A percentile compares a stretch with the other conserved stretches of the same genome.
These are phyloP conservation scores for Sipha flava DNA, from an alignment of 1,140 invertebrate species.

Conservation along the genomic window DNA sequence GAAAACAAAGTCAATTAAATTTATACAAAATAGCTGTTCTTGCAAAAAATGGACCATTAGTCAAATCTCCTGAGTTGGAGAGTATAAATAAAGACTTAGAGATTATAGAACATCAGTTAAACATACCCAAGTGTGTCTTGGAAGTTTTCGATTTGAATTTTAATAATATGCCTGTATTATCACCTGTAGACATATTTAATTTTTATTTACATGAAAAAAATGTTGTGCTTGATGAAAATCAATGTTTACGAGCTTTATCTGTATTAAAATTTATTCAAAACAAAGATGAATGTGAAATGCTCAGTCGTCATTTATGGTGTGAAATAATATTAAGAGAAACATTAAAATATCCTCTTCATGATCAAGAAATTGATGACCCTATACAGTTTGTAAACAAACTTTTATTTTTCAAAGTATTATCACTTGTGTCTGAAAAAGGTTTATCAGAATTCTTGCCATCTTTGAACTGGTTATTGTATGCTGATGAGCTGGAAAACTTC, in stretches of 20 bases:
- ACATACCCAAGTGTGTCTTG: not conserved
- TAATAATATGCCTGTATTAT: not conserved
- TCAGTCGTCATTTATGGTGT: not conserved
- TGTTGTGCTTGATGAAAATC: not conserved
- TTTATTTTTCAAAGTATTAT: not conserved
- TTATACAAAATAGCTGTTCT: constrained; percentile 5
- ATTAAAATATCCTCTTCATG: not conserved
- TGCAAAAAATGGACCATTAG: not conserved
- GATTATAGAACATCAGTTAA: constrained; percentile 9
- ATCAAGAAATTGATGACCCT: constrained; percentile 6
- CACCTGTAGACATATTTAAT: not conserved
- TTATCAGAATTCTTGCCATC: not conserved
- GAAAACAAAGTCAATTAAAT: not conserved
- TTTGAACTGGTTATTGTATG: not conserved
- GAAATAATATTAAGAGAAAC: constrained; percentile 11
- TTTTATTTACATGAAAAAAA: not conserved
- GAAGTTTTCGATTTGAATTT: not conserved
- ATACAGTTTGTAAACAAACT: not conserved
- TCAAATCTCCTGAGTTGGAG: not conserved
- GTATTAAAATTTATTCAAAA: not conserved
- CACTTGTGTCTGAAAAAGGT: not conserved
- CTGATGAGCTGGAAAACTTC: not conserved
- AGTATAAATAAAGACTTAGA: not conserved
- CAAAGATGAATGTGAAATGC: not conserved
- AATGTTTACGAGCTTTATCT: constrained; percentile 11